Conservation (phyloP, 2,888 invertebrate species). For the Oasisia sp. region DNA sequence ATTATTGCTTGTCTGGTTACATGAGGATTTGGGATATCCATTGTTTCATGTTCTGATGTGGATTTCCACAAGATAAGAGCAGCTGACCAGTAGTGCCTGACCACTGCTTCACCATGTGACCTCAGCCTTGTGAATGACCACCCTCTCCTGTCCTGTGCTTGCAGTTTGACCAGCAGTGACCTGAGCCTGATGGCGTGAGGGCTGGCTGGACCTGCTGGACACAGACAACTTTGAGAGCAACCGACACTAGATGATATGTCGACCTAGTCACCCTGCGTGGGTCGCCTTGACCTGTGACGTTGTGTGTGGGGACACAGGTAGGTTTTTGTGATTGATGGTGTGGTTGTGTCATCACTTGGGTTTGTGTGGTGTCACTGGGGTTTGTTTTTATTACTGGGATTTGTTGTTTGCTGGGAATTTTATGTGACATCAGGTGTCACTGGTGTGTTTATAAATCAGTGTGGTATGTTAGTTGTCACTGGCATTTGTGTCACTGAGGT, state of each 20-base stretch:
- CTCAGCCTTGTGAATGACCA: background rate
- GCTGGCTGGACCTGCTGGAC: background rate
- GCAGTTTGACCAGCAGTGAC: constrained; percentile 6
- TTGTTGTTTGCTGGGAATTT: no score
- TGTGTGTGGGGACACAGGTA: background rate
- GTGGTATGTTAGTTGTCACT: no score
- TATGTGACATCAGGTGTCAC: no score
- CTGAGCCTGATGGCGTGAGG: background rate
- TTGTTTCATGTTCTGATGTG: no score
- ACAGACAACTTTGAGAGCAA: background rate
- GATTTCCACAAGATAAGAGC: no score
- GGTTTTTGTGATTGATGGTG: background rate
- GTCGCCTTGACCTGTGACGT: background rate
- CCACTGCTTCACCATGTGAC: background rate
- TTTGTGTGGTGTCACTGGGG: background rate
- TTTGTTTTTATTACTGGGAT: background rate
- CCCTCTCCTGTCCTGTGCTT: background rate
- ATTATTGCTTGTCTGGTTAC: no score
- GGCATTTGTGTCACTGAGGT: no score
- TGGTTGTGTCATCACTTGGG: no score
- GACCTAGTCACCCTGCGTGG: background rate
- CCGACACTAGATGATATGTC: background rate
- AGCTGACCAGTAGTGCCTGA: no score
- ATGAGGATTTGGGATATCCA: no score
- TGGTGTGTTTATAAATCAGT: no score